Evolutionary conservation across 2,113 vertebrate genomes (phyloP), one percentile per base, ranked within the genome.

Genomic region (Neopipo cinnamomea): DNA sequence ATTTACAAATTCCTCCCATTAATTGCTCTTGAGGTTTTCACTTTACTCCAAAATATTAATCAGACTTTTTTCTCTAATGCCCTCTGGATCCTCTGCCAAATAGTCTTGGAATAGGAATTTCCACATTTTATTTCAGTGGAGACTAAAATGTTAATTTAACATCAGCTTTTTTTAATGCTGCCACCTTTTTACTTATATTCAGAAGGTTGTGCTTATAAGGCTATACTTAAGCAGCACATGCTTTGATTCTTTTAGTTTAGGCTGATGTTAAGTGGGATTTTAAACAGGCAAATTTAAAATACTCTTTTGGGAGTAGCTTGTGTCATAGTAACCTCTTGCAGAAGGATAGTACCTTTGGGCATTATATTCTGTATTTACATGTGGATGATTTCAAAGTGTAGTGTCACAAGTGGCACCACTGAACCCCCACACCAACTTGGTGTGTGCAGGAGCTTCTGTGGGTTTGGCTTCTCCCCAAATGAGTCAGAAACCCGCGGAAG

Each of bases 51-150:
- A 53, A 63, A 78, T 91, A 92, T 83, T 96, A 85, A 74, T 91
- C 66, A 87, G 50, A 59, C 78, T 97, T 96, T 81, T 71, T 93
- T 95, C 70, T 92, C 9, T 53, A 47, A 88, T 90, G 39, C 21
- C 58, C 39, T 88, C 20, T 15, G 27, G 39, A 58, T 94, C 55
- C 49, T 85, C 76, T 92, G 83, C 61, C 93, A 93, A 90, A 56
- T 85, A 89, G 93, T 42, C 78, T 96, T 85, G n/a, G 58, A 95
- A 55, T 81, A 75, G 74, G 85, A 79, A 81, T 93, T 96, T 91
- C 67, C 70, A 71, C 44, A n/a, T 50, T 95, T 90, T 77, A n/a
- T 70, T 95, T 76, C 7, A 2, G 11, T 66, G 12, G 18, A 59
- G 62, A 82, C 65, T 88, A 46, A 91, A 84, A 84, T 49, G 72